Evolutionary conservation across 2,888 invertebrate genomes (phyloP), one percentile per base, ranked within the genome.

Genomic region (Anthophora plumipes): DNA sequence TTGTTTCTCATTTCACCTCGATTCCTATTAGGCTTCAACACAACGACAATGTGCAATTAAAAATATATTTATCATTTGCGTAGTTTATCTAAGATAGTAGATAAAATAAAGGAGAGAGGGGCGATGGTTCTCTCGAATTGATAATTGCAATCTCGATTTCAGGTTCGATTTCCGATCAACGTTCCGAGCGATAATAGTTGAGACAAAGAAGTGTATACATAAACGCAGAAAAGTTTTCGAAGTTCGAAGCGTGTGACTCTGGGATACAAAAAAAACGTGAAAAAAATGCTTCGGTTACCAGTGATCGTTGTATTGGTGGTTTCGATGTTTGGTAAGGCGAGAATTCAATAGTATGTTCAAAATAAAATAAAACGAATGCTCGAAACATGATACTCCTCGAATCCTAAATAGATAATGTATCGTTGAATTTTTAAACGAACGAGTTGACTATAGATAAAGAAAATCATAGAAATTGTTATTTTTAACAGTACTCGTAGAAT

Each of bases 251-350:
- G 43, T 12, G 12, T 12, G 12, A n/a, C 39, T 22, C 20, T 46
- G 57, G 39, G 22, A 39, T 20, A n/a, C 17, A 12, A 2, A 41
- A 2, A 41, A 22, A 37, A 41, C 52, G 37, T 14, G 1, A 6
- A 12, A 37, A 48, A 75, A 66, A 83, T 84, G 84, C 41, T 52
- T 63, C 84, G 25, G 9, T 69, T 64, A 46, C 22, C 71, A 11
- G 43, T 77, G 54, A 61, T 63, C n/a, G 22, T 59, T 31, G 48
- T 79, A 59, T 52, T 84, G 11, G 20, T 68, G 14, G 9, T 71
- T 25, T 73, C 60, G 17, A 55, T 79, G 14, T 75, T 79, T 17
- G 84, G 85, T 85, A 82, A 85, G 82, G n/a, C 12, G n/a, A 22
- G 64, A 37, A 8, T 59, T 1, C 43, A 22, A 11, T 17, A 12